These are phyloP conservation scores for Antedon mediterranea DNA, from an alignment of 53 echinoderm and acorn worm species.

Conservation along the genomic window DNA sequence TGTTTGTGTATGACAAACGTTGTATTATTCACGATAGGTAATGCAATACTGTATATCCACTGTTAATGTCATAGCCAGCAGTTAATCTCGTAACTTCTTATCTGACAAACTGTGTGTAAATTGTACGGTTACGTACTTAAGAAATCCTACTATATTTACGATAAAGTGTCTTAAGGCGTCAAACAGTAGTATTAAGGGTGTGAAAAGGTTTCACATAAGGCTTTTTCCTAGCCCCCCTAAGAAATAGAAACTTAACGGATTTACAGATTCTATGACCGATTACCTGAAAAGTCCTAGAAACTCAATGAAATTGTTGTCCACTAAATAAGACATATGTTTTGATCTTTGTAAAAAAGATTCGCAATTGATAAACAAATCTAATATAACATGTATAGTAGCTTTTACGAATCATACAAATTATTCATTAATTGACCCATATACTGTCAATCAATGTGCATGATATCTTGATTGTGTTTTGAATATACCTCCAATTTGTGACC, in stretches of 20 bases:
- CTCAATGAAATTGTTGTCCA: not conserved
- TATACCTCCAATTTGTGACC: too few species aligned
- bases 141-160: not conserved
- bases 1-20: not conserved
- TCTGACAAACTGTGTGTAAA: not conserved
- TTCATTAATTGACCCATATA: too few species aligned
- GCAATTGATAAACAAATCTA: not conserved
- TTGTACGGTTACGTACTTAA: not conserved
- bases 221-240: not conserved
- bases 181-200: not conserved
- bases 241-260: not conserved
- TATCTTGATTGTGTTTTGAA: too few species aligned
- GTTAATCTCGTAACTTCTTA: not conserved
- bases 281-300: not conserved
- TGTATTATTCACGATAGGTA: not conserved
- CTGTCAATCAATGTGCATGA: slow-evolving; percentile 1
- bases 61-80: not conserved
- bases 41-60: not conserved
- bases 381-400: too few species aligned
- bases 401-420: too few species aligned
- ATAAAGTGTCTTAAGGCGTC: not conserved
- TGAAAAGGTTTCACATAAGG: not conserved
- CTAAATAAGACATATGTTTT: not conserved
- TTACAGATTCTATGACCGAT: not conserved
- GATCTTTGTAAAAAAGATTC: not conserved